Evolutionary conservation across 2,797 vertebrate genomes (phyloP), one percentile per base, ranked within the genome.

Genomic region (Xenentodon cancila): DNA sequence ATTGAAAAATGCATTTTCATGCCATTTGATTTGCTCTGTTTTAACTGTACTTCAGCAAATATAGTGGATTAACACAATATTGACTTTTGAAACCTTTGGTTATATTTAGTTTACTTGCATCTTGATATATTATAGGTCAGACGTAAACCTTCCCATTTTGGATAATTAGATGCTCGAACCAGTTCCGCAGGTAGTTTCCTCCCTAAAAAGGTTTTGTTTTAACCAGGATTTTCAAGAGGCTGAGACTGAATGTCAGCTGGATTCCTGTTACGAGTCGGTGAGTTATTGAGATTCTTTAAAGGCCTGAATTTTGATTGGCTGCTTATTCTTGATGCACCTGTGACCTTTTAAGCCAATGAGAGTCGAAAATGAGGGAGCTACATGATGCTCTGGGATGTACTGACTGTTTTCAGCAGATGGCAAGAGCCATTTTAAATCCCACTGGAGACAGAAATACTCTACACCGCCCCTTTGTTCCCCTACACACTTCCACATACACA

Each of bases 391-490:
- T 76, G 84, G 86, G 85, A 82, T 71, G 70, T 86, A 88, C 85
- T 73, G 84, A 88, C 87, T 80, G 71, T 83, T 81, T 80, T 79
- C 75, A 84, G 87, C 87, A 90, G 91, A 92, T 91, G 89, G 90
- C 81, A 47, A 63, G 86, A 86, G 83, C 84, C 80, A 80, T 79
- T 84, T 73, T 55, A 65, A 81, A 71, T 84, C 87, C 83, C 83
- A 1, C 59, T 32, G 73, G 82, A 87, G 68, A 62, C 70, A 53
- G 44, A 80, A 59, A 59, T 65, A 46, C 59, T 55, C 68, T 59
- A 47, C 64, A 65, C 72, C 74, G 71, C 48, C 12, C 59, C 72
- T 81, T 74, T 80, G 77, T 84, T 72, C 60, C 71, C 64, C 47
- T 17, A 49, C 71, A 80, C 79, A 72, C 80, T 68, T 60, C 11